These are phyloP conservation scores for Calameuta filiformis DNA, from an alignment of 2,888 invertebrate species.

Conservation along the genomic window DNA sequence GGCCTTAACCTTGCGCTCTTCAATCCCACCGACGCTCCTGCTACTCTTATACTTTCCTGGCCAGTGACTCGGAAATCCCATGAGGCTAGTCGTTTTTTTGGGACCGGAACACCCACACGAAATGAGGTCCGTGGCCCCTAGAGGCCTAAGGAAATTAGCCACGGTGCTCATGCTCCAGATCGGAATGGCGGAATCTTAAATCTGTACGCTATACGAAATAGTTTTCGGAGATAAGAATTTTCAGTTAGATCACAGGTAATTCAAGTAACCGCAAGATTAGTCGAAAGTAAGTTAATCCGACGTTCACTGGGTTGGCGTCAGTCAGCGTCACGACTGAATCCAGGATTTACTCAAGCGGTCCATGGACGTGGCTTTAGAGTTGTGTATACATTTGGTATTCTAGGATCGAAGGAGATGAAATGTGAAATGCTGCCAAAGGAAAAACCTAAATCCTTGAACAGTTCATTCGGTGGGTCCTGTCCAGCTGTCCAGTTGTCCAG, in stretches of 20 bases:
- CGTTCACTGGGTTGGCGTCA: slow-evolving; percentile 26
- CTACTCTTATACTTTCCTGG: not conserved
- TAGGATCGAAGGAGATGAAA: not conserved
- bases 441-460: not conserved
- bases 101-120: not conserved
- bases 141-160: not conserved
- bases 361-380: not conserved
- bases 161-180: not conserved
- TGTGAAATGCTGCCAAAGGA: not conserved
- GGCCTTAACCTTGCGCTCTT: not conserved
- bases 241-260: not conserved
- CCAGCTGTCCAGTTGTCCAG: no score
- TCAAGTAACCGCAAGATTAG: slow-evolving; percentile 23
- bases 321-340: slow-evolving; percentile 24
- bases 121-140: not conserved
- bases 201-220: not conserved
- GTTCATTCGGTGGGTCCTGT: not conserved
- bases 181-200: not conserved
- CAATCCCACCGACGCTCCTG: not conserved
- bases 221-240: not conserved
- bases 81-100: not conserved
- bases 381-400: not conserved
- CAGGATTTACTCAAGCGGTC: slow-evolving; percentile 29
- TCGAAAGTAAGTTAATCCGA: slow-evolving; percentile 30
- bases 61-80: not conserved